Base-by-base conservation (phyloP, 2,888 invertebrate genomes). In the Allophyes oxyacanthae region DNA sequence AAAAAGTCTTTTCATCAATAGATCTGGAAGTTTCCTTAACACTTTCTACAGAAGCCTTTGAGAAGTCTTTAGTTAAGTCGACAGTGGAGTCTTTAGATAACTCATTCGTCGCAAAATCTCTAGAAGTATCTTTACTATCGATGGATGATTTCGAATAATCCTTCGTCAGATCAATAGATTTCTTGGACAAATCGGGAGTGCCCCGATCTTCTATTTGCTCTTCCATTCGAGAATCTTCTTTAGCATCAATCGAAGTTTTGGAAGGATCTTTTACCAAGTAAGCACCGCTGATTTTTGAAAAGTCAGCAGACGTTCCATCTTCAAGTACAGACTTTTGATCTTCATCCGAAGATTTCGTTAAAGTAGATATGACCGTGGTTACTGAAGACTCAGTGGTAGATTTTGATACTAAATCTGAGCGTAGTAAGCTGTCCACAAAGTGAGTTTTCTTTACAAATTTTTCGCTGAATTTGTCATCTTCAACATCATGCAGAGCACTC, bases 91-190 rank as follows among this genome's bases (percentile, higher is more conserved):
- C 94, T 82, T 94, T 94, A 2, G 94, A 94, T 36, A 94, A 59
- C 71, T 94, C 94, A 73, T 94, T 94, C 10, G 94, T 93, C 10
- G 94, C 92, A 81, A 94, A 93, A 78, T 94, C 94, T 79, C 92
- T 84, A 1, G 94, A 94, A 0, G 94, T 94, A 61, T 94, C 94
- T 82, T 94, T 94, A 70, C 94, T 94, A 60, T 94, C 94, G 38
- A 94, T 92, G 26, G 94, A 94, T 13, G 94, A 94, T 72, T 94
- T 94, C 0, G 94, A 94, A 63, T 92, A 94, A 72, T 94, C 94
- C 77, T 94, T 94, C 6, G 92, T 92, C 56, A 94, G 73, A 61
- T 93, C 94, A 28, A 93, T 78, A 0, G 94, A 94, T 71, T 93
- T 94, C 58, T 94, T 94, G 0, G 94, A 94, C n/a, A 93, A 75